phyloP scores from a whole-genome alignment of 2,113 vertebrate species.

The Phasianus colchicus region DNA sequence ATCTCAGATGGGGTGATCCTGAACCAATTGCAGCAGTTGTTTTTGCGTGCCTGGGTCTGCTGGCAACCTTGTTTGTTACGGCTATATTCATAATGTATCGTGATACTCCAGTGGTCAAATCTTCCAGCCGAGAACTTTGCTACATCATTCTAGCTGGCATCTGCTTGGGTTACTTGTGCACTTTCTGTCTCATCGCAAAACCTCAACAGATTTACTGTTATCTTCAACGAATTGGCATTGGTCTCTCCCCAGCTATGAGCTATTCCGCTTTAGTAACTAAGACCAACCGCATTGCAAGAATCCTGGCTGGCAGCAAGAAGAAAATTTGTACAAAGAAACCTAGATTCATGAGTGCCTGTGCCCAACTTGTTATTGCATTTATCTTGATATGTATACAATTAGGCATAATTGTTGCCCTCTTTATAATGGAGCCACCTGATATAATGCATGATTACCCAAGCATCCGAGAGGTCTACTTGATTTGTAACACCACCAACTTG shows the following conservation, averaged over 20 bases:
- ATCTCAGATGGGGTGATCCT: constrained; percentile 95
- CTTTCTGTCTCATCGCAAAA: constrained; percentile 95
- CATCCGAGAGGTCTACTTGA: constrained; percentile 96
- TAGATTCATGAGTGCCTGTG: constrained; percentile 97
- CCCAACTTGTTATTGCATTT: constrained; percentile 95
- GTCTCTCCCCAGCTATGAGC: constrained; percentile 97
- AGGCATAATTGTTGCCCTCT: constrained; percentile 95
- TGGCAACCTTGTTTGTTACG: constrained; percentile 95
- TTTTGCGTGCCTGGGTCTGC: constrained; percentile 93
- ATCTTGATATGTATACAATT: constrained; percentile 95
- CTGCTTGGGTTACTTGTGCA: constrained; percentile 96
- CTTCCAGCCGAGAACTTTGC: constrained; percentile 96
- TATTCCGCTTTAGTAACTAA: constrained; percentile 98
- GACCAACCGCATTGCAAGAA: constrained; percentile 97
- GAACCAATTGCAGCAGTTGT: constrained; percentile 97
- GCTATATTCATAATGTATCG: constrained; percentile 93
- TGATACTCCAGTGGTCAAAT: constrained; percentile 97
- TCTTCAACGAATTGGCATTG: constrained; percentile 94
- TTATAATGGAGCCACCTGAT: constrained; percentile 94
- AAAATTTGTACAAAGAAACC: constrained; percentile 99
- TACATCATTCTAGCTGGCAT: constrained; percentile 98
- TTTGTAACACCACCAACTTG: constrained; percentile 96
- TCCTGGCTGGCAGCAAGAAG: constrained; percentile 98
- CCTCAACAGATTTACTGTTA: constrained; percentile 94
- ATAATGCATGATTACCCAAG: constrained; percentile 96